phyloP scores from a whole-genome alignment of 2,113 vertebrate genomes.

The Tor tambroides region DNA sequence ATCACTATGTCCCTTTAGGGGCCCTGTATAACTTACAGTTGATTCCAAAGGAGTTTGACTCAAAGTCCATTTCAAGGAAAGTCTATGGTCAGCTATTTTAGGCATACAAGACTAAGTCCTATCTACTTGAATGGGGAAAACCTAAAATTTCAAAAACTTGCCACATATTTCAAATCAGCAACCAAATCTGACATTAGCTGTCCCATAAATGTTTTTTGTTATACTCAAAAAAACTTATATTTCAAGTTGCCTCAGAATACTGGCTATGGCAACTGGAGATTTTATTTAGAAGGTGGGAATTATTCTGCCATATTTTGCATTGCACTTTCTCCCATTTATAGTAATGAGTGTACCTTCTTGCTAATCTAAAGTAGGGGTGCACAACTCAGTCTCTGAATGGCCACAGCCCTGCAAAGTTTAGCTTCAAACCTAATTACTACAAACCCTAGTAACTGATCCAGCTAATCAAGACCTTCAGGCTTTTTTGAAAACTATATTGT shows the following conservation, averaged over 20 bases:
- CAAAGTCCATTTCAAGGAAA: background rate
- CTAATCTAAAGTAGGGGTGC: background rate
- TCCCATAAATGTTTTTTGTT: background rate
- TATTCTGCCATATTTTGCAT: background rate
- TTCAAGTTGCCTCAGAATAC: background rate
- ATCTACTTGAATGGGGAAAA: background rate
- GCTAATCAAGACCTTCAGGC: too few species aligned
- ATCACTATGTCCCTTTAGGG: background rate
- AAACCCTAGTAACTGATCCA: too few species aligned
- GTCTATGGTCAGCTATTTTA: background rate
- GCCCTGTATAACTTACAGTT: background rate
- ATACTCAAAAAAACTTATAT: background rate
- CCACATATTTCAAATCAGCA: background rate
- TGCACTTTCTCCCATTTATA: background rate
- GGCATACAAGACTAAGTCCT: background rate
- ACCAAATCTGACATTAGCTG: background rate
- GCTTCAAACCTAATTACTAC: too few species aligned
- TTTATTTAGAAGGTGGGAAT: too few species aligned
- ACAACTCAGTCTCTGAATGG: background rate
- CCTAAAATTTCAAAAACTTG: background rate
- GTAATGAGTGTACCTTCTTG: background rate
- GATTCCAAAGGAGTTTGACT: background rate
- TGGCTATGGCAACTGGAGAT: background rate
- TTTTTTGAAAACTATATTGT: too few species aligned
- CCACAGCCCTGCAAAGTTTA: background rate